Percentiles rank a stretch among this genome's conserved stretches.
Evolutionary conservation across 2,113 vertebrate genomes (phyloP).

Genomic region (Leucopsar rothschildi): DNA sequence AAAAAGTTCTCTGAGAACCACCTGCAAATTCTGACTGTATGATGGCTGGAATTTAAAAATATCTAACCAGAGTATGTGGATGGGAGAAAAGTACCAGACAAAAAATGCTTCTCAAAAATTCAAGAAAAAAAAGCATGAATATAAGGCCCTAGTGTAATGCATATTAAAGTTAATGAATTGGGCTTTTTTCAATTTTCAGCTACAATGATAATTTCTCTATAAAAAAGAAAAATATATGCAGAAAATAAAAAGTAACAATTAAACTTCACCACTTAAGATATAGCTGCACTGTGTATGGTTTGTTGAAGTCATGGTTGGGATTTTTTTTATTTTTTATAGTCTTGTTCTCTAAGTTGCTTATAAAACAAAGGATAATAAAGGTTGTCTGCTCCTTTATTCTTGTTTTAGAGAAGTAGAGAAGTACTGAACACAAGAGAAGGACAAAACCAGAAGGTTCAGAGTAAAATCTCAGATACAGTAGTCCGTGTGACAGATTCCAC

Average conservation of each 20-base stretch:
- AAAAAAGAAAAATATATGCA: neutral
- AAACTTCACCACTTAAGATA: neutral
- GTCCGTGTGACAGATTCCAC: accelerated
- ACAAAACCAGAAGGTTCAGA: neutral
- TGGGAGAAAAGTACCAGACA: neutral
- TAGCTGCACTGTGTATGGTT: neutral
- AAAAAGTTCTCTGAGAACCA: constrained; percentile 75
- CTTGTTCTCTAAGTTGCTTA: neutral
- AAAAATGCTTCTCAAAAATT: neutral
- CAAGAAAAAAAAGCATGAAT: neutral
- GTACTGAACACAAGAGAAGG: neutral
- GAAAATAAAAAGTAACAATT: constrained; percentile 31
- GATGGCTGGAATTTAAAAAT: constrained; percentile 72
- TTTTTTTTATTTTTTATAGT: neutral
- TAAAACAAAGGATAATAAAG: constrained; percentile 20
- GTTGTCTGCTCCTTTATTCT: neutral
- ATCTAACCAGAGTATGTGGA: neutral
- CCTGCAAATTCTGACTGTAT: constrained; percentile 73
- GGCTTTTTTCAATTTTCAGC: neutral
- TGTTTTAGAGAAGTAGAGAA: neutral
- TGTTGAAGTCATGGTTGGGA: neutral
- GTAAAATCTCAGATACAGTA: neutral
- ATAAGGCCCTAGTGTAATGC: neutral
- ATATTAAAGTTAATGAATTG: neutral
- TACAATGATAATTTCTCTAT: neutral